A percentile compares a stretch with the other conserved stretches of the same genome.
These are phyloP conservation scores for Heteromormyrus szaboi DNA, from an alignment of 2,797 vertebrate species.

Conservation along the genomic window DNA sequence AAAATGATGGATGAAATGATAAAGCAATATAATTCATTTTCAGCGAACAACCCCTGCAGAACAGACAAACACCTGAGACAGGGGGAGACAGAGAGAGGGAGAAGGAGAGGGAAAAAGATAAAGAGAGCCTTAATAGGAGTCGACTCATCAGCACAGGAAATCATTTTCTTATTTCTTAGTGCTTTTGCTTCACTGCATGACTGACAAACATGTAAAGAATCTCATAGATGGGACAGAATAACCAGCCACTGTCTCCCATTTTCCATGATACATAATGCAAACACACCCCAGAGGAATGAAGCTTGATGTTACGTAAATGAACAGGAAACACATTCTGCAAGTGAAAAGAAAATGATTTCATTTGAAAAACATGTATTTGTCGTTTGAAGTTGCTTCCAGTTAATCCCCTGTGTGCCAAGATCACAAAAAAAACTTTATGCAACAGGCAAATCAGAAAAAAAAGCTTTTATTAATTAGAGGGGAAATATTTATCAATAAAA, in stretches of 20 bases:
- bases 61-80: neutral
- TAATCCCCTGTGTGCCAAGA: neutral
- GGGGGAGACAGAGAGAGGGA: neutral
- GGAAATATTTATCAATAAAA: neutral
- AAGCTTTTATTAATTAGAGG: neutral
- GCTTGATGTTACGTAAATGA: neutral
- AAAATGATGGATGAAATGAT: conserved; percentile 19
- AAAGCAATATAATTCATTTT: conserved; percentile 16
- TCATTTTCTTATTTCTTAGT: neutral
- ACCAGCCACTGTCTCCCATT: neutral
- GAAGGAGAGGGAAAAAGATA: neutral
- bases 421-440: neutral
- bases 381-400: neutral
- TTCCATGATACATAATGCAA: neutral
- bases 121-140: conserved; percentile 6
- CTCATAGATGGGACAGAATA: neutral
- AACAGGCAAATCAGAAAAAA: neutral
- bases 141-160: neutral
- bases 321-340: neutral
- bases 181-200: neutral
- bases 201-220: conserved; percentile 3
- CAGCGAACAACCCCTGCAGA: neutral
- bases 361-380: neutral
- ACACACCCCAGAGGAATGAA: neutral
- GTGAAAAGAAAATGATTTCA: neutral